phyloP scores from a whole-genome alignment of 2,888 invertebrate genomes.

The Hypselothyrea guttata region DNA sequence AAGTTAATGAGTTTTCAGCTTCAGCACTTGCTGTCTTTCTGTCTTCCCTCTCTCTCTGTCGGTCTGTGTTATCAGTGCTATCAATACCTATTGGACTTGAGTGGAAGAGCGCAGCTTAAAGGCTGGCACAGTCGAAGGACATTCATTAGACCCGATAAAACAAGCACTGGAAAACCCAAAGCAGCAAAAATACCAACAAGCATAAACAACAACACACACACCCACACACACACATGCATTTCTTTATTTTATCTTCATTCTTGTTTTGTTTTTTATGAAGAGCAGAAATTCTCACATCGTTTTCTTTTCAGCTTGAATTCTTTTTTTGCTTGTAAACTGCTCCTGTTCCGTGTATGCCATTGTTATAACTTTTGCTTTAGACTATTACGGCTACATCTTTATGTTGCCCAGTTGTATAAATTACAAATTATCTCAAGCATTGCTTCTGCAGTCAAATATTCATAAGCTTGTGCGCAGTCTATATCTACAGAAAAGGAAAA shows the following conservation, averaged over 20 bases:
- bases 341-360: not conserved
- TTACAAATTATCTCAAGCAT: too few relatives aligned
- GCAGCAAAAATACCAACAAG: constrained; percentile 14
- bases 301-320: not conserved
- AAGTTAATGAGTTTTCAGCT: constrained; percentile 32
- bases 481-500: too few relatives aligned
- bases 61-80: constrained; percentile 14
- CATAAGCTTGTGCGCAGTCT: too few relatives aligned
- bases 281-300: constrained; percentile 4
- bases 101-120: constrained; percentile 9
- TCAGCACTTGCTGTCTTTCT: not conserved
- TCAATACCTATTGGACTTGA: constrained; percentile 12
- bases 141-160: constrained; percentile 47
- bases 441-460: too few relatives aligned
- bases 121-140: constrained; percentile 49
- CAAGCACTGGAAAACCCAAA: not conserved
- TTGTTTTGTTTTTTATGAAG: not conserved
- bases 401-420: too few relatives aligned
- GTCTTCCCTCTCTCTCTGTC: too few relatives aligned
- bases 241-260: not conserved
- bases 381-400: too few relatives aligned
- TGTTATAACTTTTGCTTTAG: not conserved
- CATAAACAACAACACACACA: constrained; percentile 6
- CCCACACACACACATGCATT: not conserved
- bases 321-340: constrained; percentile 12